Conservation (phyloP, 2,888 invertebrate species). For the Lasiommata megera region DNA sequence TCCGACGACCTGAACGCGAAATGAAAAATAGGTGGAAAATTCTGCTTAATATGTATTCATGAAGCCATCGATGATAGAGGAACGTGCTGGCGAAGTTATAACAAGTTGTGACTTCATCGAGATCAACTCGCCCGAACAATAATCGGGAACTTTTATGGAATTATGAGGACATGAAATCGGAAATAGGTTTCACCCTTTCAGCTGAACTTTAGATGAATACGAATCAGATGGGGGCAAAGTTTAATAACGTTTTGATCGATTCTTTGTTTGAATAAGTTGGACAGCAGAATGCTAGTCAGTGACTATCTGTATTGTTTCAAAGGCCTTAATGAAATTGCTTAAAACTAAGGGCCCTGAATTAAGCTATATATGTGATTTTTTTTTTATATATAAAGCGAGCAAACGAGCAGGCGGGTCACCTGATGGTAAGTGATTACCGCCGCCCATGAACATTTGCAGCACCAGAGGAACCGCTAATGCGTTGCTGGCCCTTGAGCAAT, state of each 20-base stretch:
- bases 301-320: slow-evolving; percentile 3
- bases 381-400: too few species aligned
- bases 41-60: slow-evolving; percentile 10
- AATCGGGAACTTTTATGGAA: slow-evolving; percentile 33
- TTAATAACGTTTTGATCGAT: slow-evolving; percentile 13
- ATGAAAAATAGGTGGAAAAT: not conserved
- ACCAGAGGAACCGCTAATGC: too few species aligned
- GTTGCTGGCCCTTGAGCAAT: too few species aligned
- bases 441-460: too few species aligned
- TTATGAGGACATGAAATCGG: slow-evolving; percentile 18
- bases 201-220: slow-evolving; percentile 7
- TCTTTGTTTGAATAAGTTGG: slow-evolving; percentile 7
- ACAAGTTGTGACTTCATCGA: slow-evolving; percentile 32
- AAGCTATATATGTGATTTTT: too few species aligned
- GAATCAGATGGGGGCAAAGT: slow-evolving; percentile 7
- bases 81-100: slow-evolving; percentile 30
- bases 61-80: slow-evolving; percentile 23
- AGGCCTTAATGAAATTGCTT: not conserved
- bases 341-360: too few species aligned
- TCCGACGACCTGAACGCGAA: too few species aligned
- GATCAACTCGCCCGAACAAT: slow-evolving; percentile 27
- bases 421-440: too few species aligned
- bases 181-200: slow-evolving; percentile 13
- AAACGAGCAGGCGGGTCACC: too few species aligned
- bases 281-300: slow-evolving; percentile 13